phyloP scores from a whole-genome alignment of 2,113 vertebrate genomes.

The Laterallus jamaicensis region DNA sequence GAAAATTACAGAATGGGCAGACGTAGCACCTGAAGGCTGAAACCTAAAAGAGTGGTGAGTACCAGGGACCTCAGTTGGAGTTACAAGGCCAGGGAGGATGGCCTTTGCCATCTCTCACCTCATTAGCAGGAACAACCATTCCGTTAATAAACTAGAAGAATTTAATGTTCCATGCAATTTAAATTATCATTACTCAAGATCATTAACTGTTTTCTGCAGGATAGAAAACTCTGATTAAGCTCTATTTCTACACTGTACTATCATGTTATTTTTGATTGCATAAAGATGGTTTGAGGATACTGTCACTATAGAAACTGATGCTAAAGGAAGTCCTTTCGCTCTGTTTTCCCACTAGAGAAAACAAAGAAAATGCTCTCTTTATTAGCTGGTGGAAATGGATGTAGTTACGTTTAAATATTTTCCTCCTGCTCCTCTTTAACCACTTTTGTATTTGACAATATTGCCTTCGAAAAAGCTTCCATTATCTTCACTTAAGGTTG shows the following conservation, averaged over 20 bases:
- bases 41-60: not conserved
- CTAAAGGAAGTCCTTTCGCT: constrained; percentile 13
- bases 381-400: not conserved
- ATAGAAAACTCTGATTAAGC: not conserved
- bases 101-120: not conserved
- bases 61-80: not conserved
- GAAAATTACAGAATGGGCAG: not conserved
- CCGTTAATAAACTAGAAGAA: not conserved
- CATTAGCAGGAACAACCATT: not conserved
- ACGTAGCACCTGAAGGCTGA: not conserved
- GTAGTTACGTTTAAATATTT: not conserved
- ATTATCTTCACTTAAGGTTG: not conserved
- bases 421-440: not conserved
- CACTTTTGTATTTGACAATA: not conserved
- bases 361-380: not conserved
- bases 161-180: constrained; percentile 1
- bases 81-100: not conserved
- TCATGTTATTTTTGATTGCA: constrained; percentile 37
- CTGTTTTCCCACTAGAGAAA: not conserved
- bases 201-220: constrained; percentile 18
- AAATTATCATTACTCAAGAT: not conserved
- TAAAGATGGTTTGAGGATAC: constrained; percentile 20
- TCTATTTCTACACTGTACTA: not conserved
- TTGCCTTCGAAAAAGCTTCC: not conserved
- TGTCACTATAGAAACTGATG: constrained; percentile 66